Evolutionary conservation across 2,113 vertebrate species (phyloP), one percentile per base, ranked within the genome.

Genomic region (Mastomys coucha): DNA sequence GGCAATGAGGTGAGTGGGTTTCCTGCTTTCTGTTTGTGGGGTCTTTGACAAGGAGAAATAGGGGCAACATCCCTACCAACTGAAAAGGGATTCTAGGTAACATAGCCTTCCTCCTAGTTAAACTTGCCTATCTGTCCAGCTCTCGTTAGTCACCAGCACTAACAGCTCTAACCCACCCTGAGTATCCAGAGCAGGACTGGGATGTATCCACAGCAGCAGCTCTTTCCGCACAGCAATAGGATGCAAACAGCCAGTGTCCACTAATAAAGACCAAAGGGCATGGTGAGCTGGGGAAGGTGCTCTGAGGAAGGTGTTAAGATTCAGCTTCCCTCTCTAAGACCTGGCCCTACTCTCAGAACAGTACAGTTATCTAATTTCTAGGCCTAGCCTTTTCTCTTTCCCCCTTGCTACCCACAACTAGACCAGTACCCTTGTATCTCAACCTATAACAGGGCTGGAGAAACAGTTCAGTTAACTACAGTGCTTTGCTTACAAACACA

Each of bases 271-370:
- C 12, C 65, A 49, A 0, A 53, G 36, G n/a, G 5, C 88, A 53
- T 53, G 4, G n/a, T 11, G 26, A 81, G 13, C 33, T 1, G 0
- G 70, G 53, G 39, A 77, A 45, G 63, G 36, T 19, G 31, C 7
- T 31, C 73, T 4, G 0, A 1, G 60, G 80, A 69, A 65, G 39
- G 0, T 2, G 5, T 16, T 8, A 45, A n/a, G 56, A 33, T 17
- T 81, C 70, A 51, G 51, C 51, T 11, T 88, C n/a, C 56, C 12
- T 75, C 70, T 53, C 45, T 19, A 56, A 22, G 2, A 42, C n/a
- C 22, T 51, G 53, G n/a, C 14, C 36, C n/a, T 63, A 26, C 42
- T 91, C 45, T 53, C 17, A 36, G 73, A 51, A 53, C 7, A 14
- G 24, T 51, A 22, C 31, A 69, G 17, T 1, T 49, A 28, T 39